Evolutionary conservation across 2,113 vertebrate genomes (phyloP), one percentile per base, ranked within the genome.

Genomic region (Aptenodytes patagonicus): DNA sequence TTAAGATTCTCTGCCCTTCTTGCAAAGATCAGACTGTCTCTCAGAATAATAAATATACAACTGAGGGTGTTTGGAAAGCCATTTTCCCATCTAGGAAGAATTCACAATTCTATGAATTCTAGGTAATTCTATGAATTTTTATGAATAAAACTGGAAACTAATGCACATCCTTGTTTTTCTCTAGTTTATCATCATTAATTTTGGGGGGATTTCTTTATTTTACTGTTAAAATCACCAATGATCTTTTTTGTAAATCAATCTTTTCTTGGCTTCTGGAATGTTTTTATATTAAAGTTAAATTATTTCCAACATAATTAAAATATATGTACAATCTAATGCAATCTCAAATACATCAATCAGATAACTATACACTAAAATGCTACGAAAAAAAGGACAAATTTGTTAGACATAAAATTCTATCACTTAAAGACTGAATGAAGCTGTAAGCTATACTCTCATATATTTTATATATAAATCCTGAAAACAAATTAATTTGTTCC

Each of bases 1-100:
- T 75, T 57, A n/a, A 34, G 87, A 69, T 72, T 87, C 60, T 71
- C 20, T 96, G 80, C 8, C 55, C 81, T 95, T 96, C 52, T 72
- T 89, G 25, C 34, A 84, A 71, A 87, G 69, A 89, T 82, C 47
- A 76, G 11, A 20, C 29, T 83, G 13, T 47, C 26, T 69, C 60
- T 89, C 58, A 57, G 31, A 85, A 87, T 32, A 57, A 75, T 7
- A 85, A 71, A 69, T 55, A 42, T 13, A 65, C 3, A 91, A 20
- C 9, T 28, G 16, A 78, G 7, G 4, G 9, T 76, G 22, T 57
- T 69, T 44, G 20, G 29, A 94, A 87, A 66, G 25, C 5, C 14
- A 24, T 40, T 86, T 71, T 71, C 4, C 46, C 2, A 40, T 15
- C 17, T 51, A 89, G 5, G 21, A 80, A 64, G 2, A 46, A 42